These are phyloP conservation scores for Zaprionus nigranus DNA, from an alignment of 1,140 invertebrate genomes.

Conservation along the genomic window DNA sequence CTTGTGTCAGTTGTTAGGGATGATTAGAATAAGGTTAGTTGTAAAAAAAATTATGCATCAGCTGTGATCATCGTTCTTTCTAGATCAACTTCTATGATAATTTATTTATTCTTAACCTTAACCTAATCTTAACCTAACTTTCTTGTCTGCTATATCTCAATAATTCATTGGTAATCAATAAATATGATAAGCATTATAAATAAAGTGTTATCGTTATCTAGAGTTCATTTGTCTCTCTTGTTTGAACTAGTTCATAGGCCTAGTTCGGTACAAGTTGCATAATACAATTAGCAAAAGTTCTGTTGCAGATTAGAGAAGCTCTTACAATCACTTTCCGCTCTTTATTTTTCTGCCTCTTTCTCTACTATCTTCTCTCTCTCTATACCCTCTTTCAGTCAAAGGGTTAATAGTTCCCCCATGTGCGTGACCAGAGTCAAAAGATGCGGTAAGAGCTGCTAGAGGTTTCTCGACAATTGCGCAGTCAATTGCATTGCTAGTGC, in stretches of 20 bases:
- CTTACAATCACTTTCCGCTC: neutral
- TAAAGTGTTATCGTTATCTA: too few species aligned
- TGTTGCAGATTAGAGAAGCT: too few species aligned
- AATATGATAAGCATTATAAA: neutral
- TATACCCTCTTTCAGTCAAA: neutral
- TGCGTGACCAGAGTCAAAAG: neutral
- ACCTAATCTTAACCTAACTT: neutral
- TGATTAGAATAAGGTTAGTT: too few species aligned
- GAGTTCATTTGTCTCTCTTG: too few species aligned
- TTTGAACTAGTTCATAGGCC: too few species aligned
- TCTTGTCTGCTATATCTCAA: neutral
- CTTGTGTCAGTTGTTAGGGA: too few species aligned
- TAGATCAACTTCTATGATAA: too few species aligned
- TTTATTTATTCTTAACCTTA: too few species aligned
- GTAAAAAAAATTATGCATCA: too few species aligned
- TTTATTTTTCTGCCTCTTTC: neutral
- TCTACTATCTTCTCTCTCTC: neutral
- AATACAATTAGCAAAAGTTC: too few species aligned
- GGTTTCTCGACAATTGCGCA: neutral
- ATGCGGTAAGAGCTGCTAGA: neutral
- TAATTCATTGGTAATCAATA: neutral
- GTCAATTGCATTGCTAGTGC: slow-evolving; percentile 13
- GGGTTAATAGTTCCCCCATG: neutral
- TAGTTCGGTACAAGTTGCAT: too few species aligned
- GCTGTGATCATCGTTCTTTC: too few species aligned